Evolutionary conservation across 1,140 invertebrate species (phyloP).

Genomic region (Drosophila kepulauana): DNA sequence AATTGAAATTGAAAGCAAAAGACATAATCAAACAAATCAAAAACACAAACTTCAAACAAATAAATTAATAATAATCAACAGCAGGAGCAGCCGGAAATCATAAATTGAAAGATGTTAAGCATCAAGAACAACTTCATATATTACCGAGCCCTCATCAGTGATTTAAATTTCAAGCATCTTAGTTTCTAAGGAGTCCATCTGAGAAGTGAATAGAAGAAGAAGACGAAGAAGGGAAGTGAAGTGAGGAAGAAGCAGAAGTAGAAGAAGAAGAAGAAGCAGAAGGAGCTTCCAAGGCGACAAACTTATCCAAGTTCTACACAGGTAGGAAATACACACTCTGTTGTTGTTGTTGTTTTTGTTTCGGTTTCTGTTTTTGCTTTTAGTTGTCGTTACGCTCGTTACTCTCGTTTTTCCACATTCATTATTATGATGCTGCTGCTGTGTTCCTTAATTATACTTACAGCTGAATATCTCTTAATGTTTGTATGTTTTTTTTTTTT

Average conservation of each 20-base stretch:
- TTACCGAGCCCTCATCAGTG: not conserved
- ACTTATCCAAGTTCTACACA: not conserved
- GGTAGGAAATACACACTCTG: constrained; percentile 5
- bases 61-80: not conserved
- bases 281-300: not conserved
- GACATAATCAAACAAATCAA: not conserved
- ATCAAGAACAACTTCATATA: not conserved
- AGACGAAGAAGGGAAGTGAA: too few relatives aligned
- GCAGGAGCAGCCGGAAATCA: too few relatives aligned
- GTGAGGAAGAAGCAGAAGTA: not conserved
- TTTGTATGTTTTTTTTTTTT: constrained; percentile 11
- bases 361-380: not conserved
- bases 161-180: not conserved
- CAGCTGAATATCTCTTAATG: not conserved
- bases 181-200: not conserved
- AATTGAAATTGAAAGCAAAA: constrained; percentile 7
- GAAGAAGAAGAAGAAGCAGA: not conserved
- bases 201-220: too few relatives aligned
- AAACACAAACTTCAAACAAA: not conserved
- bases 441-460: not conserved
- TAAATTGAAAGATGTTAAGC: not conserved
- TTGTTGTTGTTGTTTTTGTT: not conserved
- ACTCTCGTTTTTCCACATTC: constrained; percentile 10
- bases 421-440: constrained; percentile 7
- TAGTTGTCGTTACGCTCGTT: constrained; percentile 3